Conservation (phyloP, 2,113 vertebrate species). For the Ondatra zibethicus region DNA sequence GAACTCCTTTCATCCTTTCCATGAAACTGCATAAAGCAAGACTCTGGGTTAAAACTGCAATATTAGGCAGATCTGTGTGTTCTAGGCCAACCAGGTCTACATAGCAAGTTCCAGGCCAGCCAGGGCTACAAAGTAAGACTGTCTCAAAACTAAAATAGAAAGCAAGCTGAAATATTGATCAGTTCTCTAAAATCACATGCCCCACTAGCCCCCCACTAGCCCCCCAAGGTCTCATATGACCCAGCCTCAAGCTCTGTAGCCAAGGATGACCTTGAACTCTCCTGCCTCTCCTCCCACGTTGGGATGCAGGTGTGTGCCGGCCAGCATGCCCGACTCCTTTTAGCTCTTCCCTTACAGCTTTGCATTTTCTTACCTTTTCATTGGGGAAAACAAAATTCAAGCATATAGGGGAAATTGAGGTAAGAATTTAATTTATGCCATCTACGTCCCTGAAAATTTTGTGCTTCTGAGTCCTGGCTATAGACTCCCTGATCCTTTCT, state of each 20-base stretch:
- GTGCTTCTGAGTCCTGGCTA: constrained; percentile 50
- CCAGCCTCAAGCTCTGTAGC: background rate
- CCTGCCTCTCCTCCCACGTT: background rate
- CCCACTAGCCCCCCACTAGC: no score
- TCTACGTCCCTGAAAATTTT: constrained; percentile 54
- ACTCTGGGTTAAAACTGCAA: background rate
- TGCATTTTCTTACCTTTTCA: constrained; percentile 16
- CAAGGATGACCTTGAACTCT: background rate
- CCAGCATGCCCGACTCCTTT: background rate
- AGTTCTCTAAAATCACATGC: background rate
- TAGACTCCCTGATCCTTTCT: constrained; percentile 33
- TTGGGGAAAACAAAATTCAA: background rate
- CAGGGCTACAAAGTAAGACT: background rate
- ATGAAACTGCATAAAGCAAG: constrained; percentile 49
- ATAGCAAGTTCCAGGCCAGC: background rate
- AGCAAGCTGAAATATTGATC: background rate
- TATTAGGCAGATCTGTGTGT: background rate
- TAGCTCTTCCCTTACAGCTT: background rate
- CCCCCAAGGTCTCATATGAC: no score
- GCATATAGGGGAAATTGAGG: background rate
- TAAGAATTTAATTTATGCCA: background rate
- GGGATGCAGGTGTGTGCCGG: background rate
- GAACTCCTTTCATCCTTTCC: constrained; percentile 54
- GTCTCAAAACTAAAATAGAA: background rate
- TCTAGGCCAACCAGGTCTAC: background rate